Evolutionary conservation across 2,888 invertebrate genomes (phyloP), one percentile per base, ranked within the genome.

Genomic region (Zaprionus obscuricornis): DNA sequence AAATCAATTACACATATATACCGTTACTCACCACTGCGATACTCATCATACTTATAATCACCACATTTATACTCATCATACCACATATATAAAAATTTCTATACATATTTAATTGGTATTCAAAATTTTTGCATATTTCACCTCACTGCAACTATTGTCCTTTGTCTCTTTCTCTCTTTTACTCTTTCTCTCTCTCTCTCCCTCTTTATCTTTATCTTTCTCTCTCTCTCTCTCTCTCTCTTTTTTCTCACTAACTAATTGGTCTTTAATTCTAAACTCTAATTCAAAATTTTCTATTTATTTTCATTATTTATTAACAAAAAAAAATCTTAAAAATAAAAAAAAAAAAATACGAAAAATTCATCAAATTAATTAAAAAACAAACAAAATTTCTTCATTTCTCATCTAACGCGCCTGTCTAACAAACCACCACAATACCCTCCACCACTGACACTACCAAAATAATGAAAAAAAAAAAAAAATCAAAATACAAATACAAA

Each of bases 311-410:
- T n/a, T n/a, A n/a, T n/a, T n/a, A n/a, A n/a, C n/a, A n/a, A n/a
- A n/a, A n/a, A n/a, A n/a, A n/a, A n/a, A n/a, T n/a, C n/a, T n/a
- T n/a, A n/a, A n/a, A n/a, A n/a, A n/a, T n/a, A n/a, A n/a, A 24
- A 45, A 18, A 26, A 40, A 6, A 26, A 40, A 34, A 3, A 26
- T 13, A 31, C 11, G n/a, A n/a, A 27, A 60, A 26, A 13, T 27
- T 54, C 67, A 68, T 70, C 29, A 45, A 47, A 51, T 34, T 51
- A 66, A 78, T 54, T 36, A 64, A 82, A 75, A 40, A 55, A 62
- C 59, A 75, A 58, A 58, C 52, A 13, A 78, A 51, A 64, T 59
- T 58, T 55, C 59, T 69, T 52, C 66, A 82, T 70, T 60, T 78
- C 58, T 74, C 78, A 79, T 71, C 76, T 62, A 57, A 60, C 64